Conservation (phyloP, 2,888 invertebrate genomes). For the Drosophila setosimentum region DNA sequence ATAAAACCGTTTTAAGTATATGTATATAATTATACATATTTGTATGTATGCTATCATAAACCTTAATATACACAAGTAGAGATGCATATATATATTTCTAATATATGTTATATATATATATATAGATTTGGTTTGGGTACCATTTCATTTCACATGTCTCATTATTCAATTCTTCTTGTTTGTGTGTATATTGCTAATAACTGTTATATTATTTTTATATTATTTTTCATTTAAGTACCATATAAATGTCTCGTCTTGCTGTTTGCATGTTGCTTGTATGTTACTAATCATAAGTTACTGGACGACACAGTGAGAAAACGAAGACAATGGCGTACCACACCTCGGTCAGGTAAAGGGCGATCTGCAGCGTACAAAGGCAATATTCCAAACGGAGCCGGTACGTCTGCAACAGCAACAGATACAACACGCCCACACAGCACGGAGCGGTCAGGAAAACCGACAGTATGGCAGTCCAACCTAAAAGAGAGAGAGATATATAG, state of each 20-base stretch:
- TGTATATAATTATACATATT: slow-evolving; percentile 31
- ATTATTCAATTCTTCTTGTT: slow-evolving; percentile 38
- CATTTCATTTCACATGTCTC: slow-evolving; percentile 37
- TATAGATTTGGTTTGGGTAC: slow-evolving; percentile 44
- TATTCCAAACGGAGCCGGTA: slow-evolving; percentile 95
- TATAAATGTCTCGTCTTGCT: slow-evolving; percentile 56
- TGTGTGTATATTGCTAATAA: slow-evolving; percentile 64
- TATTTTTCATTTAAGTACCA: slow-evolving; percentile 17
- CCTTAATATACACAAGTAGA: slow-evolving; percentile 61
- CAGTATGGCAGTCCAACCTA: slow-evolving; percentile 92
- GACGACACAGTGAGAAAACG: slow-evolving; percentile 87
- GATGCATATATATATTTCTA: slow-evolving; percentile 52
- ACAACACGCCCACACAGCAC: slow-evolving; percentile 92
- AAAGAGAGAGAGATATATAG: slow-evolving; percentile 56
- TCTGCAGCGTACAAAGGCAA: slow-evolving; percentile 93
- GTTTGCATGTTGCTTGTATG: slow-evolving; percentile 38
- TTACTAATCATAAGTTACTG: slow-evolving; percentile 86
- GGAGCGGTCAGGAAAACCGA: slow-evolving; percentile 94
- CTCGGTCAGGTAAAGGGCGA: slow-evolving; percentile 90
- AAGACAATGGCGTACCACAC: slow-evolving; percentile 88
- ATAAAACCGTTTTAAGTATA: slow-evolving; percentile 65
- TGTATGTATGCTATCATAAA: slow-evolving; percentile 55
- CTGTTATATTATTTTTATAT: slow-evolving; percentile 27
- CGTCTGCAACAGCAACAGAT: slow-evolving; percentile 95
- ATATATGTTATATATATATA: slow-evolving; percentile 49